Evolutionary conservation across 2,888 invertebrate genomes (phyloP).

Genomic region (Leucophenga montana): DNA sequence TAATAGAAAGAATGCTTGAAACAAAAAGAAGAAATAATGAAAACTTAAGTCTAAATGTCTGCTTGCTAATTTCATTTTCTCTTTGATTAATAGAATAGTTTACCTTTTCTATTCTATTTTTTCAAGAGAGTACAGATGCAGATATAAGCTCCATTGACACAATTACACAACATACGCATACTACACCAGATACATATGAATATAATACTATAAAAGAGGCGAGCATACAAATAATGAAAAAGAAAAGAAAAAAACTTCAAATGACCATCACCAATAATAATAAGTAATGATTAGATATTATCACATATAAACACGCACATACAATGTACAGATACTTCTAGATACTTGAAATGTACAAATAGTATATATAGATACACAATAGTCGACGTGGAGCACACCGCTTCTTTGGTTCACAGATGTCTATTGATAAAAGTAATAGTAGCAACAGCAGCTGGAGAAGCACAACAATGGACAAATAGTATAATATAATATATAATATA

Average conservation of each 20-base stretch:
- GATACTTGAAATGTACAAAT: no score
- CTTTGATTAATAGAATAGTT: background rate
- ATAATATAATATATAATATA: no score
- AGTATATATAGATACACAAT: no score
- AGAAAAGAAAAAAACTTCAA: slow-evolving; percentile 36
- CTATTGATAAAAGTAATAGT: background rate
- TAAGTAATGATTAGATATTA: slow-evolving; percentile 65
- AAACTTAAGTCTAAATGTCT: background rate
- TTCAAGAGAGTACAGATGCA: background rate
- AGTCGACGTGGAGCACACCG: no score
- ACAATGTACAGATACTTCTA: no score
- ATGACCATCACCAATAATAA: slow-evolving; percentile 61
- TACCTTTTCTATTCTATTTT: background rate
- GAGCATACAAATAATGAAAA: slow-evolving; percentile 18
- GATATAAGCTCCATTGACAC: background rate
- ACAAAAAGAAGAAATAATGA: background rate
- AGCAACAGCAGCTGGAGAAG: slow-evolving; percentile 12
- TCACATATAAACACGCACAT: slow-evolving; percentile 47
- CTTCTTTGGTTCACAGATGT: no score
- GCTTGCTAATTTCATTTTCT: background rate
- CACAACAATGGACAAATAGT: slow-evolving; percentile 17
- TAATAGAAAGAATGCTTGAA: background rate
- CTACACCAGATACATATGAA: no score
- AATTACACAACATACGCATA: slow-evolving; percentile 4
- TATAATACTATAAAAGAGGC: no score